Conservation (phyloP, 2,797 vertebrate genomes). For the Siniperca undulata region DNA sequence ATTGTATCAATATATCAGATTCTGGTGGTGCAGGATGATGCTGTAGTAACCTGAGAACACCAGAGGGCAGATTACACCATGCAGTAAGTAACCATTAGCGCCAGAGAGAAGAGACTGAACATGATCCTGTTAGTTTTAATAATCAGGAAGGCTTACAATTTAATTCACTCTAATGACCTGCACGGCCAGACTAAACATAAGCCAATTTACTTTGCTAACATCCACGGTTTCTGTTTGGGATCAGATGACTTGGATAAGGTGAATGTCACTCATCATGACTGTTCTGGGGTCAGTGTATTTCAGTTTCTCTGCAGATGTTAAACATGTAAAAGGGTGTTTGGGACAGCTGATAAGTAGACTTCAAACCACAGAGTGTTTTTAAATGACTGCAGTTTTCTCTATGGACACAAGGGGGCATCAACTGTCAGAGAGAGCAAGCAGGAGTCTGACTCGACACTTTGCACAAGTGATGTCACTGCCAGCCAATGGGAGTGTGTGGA, state of each 20-base stretch:
- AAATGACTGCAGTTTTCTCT: slow-evolving; percentile 24
- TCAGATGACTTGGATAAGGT: slow-evolving; percentile 19
- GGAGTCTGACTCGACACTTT: slow-evolving; percentile 76
- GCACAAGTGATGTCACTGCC: slow-evolving; percentile 92
- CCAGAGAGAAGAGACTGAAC: slow-evolving; percentile 28
- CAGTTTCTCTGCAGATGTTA: neutral
- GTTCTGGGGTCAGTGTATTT: slow-evolving; percentile 1
- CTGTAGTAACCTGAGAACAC: slow-evolving; percentile 49
- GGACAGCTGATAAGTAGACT: slow-evolving; percentile 1
- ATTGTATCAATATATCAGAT: neutral
- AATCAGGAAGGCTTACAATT: slow-evolving; percentile 50
- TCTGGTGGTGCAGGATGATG: neutral
- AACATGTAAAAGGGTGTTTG: neutral
- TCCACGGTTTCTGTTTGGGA: slow-evolving; percentile 13
- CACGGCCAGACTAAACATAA: slow-evolving; percentile 33
- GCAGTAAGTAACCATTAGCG: slow-evolving; percentile 34
- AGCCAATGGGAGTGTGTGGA: slow-evolving; percentile 86
- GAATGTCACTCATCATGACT: neutral
- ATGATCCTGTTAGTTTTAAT: slow-evolving; percentile 60
- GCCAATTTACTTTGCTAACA: slow-evolving; percentile 42
- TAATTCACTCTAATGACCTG: slow-evolving; percentile 62
- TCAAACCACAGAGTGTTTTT: neutral
- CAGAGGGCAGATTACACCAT: slow-evolving; percentile 47
- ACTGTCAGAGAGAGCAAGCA: slow-evolving; percentile 29
- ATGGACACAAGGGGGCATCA: slow-evolving; percentile 79